Conservation (phyloP, 1,140 invertebrate species). For the Macrocentrus cingulum region DNA sequence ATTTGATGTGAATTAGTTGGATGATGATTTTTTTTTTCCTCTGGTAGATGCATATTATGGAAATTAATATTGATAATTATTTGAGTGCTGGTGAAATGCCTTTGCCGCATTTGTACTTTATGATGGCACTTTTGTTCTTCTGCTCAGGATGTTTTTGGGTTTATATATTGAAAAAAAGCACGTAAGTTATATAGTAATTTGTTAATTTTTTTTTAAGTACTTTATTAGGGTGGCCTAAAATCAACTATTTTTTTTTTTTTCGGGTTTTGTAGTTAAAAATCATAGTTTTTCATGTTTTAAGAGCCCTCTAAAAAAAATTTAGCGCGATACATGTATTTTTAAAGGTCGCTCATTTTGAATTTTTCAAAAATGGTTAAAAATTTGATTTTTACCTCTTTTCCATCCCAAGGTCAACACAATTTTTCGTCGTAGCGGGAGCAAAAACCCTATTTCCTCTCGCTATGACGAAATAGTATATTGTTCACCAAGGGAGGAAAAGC, state of each 20-base stretch:
- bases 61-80: constrained; percentile 85
- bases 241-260: too few relatives aligned
- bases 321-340: too few relatives aligned
- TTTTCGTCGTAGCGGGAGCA: too few relatives aligned
- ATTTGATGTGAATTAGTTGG: constrained; percentile 17
- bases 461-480: too few relatives aligned
- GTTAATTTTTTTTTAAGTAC: constrained; percentile 26
- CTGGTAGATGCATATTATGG: constrained; percentile 83
- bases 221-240: not conserved
- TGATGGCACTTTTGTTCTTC: constrained; percentile 89
- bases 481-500: too few relatives aligned
- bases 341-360: too few relatives aligned
- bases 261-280: too few relatives aligned
- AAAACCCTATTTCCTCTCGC: too few relatives aligned
- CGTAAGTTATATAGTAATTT: constrained; percentile 57
- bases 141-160: constrained; percentile 90
- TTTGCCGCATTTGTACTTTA: constrained; percentile 87
- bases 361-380: too few relatives aligned
- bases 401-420: too few relatives aligned
- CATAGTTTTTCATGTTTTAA: not conserved
- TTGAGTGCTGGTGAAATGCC: constrained; percentile 98
- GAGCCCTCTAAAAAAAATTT: too few relatives aligned
- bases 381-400: too few relatives aligned
- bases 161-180: constrained; percentile 82
- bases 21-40: constrained; percentile 27